phyloP scores from a whole-genome alignment of 2,113 vertebrate genomes.

The Phaetusa simplex region DNA sequence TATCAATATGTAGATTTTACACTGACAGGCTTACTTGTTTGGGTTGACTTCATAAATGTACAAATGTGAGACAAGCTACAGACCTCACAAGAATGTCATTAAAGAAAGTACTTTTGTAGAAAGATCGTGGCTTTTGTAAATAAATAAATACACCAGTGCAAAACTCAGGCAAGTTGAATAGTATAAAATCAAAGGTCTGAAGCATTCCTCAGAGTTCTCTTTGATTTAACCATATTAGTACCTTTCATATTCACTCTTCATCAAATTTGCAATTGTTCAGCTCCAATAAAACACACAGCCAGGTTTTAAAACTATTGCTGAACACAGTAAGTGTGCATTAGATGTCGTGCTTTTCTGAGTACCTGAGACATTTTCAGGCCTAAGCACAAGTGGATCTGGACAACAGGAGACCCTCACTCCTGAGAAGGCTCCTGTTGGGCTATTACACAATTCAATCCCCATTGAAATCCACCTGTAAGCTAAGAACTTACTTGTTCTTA shows the following conservation, averaged over 20 bases:
- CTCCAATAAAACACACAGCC: background rate
- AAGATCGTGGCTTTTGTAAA: background rate
- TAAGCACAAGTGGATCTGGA: background rate
- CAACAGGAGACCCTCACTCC: background rate
- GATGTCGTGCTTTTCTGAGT: background rate
- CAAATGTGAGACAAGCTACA: background rate
- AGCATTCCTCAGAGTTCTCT: background rate
- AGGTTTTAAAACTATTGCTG: background rate
- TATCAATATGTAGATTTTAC: background rate
- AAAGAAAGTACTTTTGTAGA: background rate
- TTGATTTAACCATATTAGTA: background rate
- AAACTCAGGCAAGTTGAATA: background rate
- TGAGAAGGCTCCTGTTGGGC: background rate
- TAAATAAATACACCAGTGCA: background rate
- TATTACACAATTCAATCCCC: background rate
- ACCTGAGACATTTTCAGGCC: background rate
- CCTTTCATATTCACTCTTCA: background rate
- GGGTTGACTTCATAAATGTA: background rate
- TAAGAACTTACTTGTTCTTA: background rate
- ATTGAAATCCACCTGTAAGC: background rate
- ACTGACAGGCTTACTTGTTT: background rate
- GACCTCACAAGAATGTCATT: background rate
- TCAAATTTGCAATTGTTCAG: background rate
- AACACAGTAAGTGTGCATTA: background rate
- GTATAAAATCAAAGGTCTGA: background rate